Evolutionary conservation across 1,140 invertebrate genomes (phyloP).

Genomic region (Anthonomus grandis): DNA sequence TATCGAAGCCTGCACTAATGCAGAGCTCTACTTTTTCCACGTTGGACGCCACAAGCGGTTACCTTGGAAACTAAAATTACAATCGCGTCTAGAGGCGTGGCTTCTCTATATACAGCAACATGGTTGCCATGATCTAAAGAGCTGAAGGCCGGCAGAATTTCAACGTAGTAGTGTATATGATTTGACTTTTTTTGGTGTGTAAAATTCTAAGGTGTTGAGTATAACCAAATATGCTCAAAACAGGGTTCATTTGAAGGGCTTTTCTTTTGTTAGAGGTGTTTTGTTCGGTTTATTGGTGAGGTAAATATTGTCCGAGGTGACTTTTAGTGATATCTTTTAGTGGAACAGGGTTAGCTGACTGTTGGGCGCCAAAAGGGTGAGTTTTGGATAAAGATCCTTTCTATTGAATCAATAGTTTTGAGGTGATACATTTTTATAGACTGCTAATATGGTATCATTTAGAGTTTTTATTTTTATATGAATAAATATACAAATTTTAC

Average conservation of each 20-base stretch:
- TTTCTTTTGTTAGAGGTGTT: no score
- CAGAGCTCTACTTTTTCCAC: not conserved
- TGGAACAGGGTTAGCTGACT: not conserved
- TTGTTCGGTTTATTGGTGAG: slow-evolving; percentile 5
- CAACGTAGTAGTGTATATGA: not conserved
- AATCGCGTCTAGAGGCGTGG: slow-evolving; percentile 6
- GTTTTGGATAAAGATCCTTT: no score
- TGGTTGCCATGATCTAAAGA: slow-evolving; percentile 6
- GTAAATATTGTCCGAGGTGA: not conserved
- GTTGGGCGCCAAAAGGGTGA: slow-evolving; percentile 19
- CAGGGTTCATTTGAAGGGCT: no score
- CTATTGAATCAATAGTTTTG: not conserved
- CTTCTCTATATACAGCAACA: not conserved
- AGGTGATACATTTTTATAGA: not conserved
- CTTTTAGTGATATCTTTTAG: not conserved
- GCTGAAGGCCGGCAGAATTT: not conserved
- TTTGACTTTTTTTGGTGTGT: not conserved
- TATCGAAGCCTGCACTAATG: not conserved
- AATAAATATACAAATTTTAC: not conserved
- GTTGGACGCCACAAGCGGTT: slow-evolving; percentile 2
- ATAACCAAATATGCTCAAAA: no score
- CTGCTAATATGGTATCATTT: not conserved
- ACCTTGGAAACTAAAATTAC: slow-evolving; percentile 8
- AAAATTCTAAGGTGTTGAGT: no score
- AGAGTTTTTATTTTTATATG: not conserved